Conservation (phyloP, 2,797 vertebrate genomes). For the Nothura maculosa region DNA sequence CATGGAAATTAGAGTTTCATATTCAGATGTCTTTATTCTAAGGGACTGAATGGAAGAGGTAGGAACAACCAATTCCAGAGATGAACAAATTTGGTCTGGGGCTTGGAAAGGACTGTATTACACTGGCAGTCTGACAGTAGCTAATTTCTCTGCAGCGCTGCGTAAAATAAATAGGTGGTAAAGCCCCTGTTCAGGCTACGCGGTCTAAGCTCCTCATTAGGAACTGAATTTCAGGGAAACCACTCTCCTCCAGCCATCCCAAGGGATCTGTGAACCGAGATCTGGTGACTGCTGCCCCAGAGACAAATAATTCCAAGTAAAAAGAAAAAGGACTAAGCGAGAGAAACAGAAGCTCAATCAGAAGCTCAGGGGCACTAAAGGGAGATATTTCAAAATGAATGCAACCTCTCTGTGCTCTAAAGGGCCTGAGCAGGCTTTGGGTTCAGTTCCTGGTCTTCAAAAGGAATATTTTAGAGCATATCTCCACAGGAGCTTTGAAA, state of each 20-base stretch:
- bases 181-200: conserved; percentile 13
- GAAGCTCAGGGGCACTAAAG: not conserved
- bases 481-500: conserved; percentile 18
- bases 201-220: conserved; percentile 40
- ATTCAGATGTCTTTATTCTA: conserved; percentile 16
- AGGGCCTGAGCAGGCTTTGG: not conserved
- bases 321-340: not conserved
- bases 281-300: not conserved
- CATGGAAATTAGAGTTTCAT: conserved; percentile 61
- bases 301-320: conserved; percentile 35
- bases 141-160: not conserved
- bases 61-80: conserved; percentile 17
- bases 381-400: not conserved
- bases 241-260: not conserved
- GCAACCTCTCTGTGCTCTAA: not conserved
- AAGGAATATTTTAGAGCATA: conserved; percentile 5
- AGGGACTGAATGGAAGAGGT: not conserved
- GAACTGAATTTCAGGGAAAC: conserved; percentile 33
- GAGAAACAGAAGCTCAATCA: not conserved
- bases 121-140: conserved; percentile 28
- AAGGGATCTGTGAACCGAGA: conserved; percentile 21
- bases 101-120: conserved; percentile 5
- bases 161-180: conserved; percentile 42
- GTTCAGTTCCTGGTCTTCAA: conserved; percentile 11
- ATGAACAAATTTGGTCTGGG: conserved; percentile 27